Percentiles rank a stretch among this genome's conserved stretches.
Conservation (phyloP, 2,888 invertebrate species). For the Eudasyphora cyanicolor region DNA sequence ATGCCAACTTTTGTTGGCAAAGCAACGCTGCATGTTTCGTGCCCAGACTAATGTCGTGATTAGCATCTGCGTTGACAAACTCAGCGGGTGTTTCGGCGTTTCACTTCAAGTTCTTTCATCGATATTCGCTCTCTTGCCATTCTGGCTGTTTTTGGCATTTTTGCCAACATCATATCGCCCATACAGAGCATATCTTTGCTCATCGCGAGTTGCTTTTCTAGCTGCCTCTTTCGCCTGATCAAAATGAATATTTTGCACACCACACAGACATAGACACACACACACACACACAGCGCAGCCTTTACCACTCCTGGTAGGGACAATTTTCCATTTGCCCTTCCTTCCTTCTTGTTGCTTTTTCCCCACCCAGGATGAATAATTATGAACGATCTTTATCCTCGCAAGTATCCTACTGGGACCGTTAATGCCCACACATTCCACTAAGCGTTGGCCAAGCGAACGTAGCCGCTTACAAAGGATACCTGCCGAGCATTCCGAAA, state of each 20-base stretch:
- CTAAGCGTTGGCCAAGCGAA: slow-evolving; percentile 53
- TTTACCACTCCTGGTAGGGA: too few species aligned
- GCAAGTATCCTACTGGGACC: slow-evolving; percentile 77
- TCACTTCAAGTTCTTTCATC: slow-evolving; percentile 32
- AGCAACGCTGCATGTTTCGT: slow-evolving; percentile 70
- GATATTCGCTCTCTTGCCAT: neutral
- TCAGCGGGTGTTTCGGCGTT: slow-evolving; percentile 71
- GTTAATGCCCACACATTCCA: slow-evolving; percentile 76
- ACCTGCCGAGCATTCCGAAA: slow-evolving; percentile 78
- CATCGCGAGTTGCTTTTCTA: slow-evolving; percentile 32
- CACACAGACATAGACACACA: neutral
- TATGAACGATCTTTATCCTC: slow-evolving; percentile 78
- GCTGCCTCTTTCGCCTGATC: neutral
- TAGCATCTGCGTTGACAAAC: slow-evolving; percentile 80
- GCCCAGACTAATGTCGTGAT: slow-evolving; percentile 76
- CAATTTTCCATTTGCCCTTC: slow-evolving; percentile 41
- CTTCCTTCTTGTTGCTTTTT: slow-evolving; percentile 38
- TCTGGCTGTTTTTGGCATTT: neutral
- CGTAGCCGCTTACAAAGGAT: slow-evolving; percentile 66
- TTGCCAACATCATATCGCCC: slow-evolving; percentile 43
- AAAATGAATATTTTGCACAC: slow-evolving; percentile 21
- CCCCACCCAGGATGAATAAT: slow-evolving; percentile 79
- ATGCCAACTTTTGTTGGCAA: slow-evolving; percentile 71
- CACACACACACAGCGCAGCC: slow-evolving; percentile 22
- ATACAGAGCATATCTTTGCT: slow-evolving; percentile 18